Conservation (phyloP, 2,888 invertebrate genomes). For the Carterocephalus palaemon region DNA sequence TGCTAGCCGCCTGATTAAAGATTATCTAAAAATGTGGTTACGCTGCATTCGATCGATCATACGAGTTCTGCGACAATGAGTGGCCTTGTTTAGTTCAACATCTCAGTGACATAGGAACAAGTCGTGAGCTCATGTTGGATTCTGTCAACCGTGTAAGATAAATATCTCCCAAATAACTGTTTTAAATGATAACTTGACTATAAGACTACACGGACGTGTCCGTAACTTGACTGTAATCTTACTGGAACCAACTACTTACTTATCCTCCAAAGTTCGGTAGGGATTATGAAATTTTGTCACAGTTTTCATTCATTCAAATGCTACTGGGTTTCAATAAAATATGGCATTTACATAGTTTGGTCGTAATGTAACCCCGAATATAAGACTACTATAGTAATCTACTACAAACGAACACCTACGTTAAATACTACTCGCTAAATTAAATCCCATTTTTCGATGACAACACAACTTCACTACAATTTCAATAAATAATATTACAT, state of each 20-base stretch:
- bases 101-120: conserved; percentile 13
- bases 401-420: too few relatives aligned
- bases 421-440: too few relatives aligned
- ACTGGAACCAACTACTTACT: too few relatives aligned
- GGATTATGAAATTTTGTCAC: too few relatives aligned
- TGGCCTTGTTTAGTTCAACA: conserved; percentile 21
- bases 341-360: too few relatives aligned
- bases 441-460: background rate
- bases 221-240: too few relatives aligned
- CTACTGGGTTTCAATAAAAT: too few relatives aligned
- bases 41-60: conserved; percentile 23
- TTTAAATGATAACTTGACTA: conserved; percentile 3
- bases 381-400: too few relatives aligned
- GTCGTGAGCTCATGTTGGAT: conserved; percentile 11
- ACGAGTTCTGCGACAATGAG: conserved; percentile 20
- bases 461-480: background rate
- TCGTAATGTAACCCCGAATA: too few relatives aligned
- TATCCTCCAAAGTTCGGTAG: too few relatives aligned
- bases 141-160: conserved; percentile 8
- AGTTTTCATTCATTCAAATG: too few relatives aligned
- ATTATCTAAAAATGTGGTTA: conserved; percentile 22
- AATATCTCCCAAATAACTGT: conserved; percentile 10
- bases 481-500: conserved; percentile 10
- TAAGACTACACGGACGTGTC: too few relatives aligned
- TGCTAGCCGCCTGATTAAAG: conserved; percentile 16